Evolutionary conservation across 1,140 invertebrate species (phyloP), one percentile per base, ranked within the genome.

Genomic region (Anoplolepis gracilipes): DNA sequence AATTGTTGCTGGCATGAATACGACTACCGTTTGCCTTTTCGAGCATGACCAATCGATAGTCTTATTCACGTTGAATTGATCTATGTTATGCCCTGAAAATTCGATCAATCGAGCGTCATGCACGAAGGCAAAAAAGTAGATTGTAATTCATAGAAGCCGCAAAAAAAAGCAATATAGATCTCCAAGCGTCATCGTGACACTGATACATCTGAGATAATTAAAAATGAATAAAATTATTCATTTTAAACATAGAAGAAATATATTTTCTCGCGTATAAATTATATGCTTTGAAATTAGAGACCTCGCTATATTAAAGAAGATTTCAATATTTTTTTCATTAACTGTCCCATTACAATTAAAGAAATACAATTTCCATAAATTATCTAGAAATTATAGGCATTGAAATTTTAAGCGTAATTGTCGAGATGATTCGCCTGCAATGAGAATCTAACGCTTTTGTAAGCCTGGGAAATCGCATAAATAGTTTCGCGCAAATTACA

Each of bases 61-160:
- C 25, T 82, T 25, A 59, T 13, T 57, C 16, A 53, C 53, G 13
- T 36, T 46, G 22, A n/a, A 57, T 81, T 25, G 62, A 79, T 69
- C 16, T 22, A 42, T 69, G 55, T 81, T 65, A 81, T 46, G 78
- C 65, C 25, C 78, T 81, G 78, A 59, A 81, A 81, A 81, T 81
- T 81, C 53, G 49, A 13, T 25, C 49, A 13, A 53, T 36, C 16
- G 36, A 42, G 36, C 64, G 62, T 81, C 53, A 70, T 49, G 64
- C 25, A 81, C 25, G 33, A 57, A 70, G 16, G 49, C 25, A 33
- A 57, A 70, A 55, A 57, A 55, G 53, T 28, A 33, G 28, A 81
- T 36, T 22, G 36, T 25, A 13, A 81, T 36, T n/a, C 49, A 39
- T 57, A 70, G 33, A 81, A 59, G 49, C 11, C 53, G 30, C 33